A percentile compares a stretch with the other conserved stretches of the same genome.
Evolutionary conservation across 1,140 invertebrate species (phyloP).

Genomic region (Dysdera silvatica): DNA sequence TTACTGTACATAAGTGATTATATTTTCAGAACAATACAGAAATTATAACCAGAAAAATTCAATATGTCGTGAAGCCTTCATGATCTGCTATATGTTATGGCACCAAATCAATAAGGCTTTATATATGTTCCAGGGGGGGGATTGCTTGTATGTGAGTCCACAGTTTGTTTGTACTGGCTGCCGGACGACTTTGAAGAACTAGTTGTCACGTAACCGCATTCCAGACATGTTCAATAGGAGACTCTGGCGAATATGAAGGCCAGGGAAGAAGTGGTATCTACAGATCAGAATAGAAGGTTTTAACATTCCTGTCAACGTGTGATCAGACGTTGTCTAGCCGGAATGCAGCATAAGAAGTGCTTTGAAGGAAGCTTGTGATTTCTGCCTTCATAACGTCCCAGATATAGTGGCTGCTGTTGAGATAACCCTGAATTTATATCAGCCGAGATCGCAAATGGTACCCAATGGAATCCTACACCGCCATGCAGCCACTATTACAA

Average conservation of each 20-base stretch:
- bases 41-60: background rate
- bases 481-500: too few relatives aligned
- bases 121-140: background rate
- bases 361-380: constrained; percentile 1
- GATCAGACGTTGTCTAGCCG: constrained; percentile 4
- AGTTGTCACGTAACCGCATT: background rate
- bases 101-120: background rate
- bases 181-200: background rate
- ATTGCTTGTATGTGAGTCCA: background rate
- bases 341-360: constrained; percentile 5
- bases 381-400: background rate
- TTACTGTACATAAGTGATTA: background rate
- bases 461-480: too few relatives aligned
- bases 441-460: background rate
- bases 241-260: background rate
- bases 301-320: background rate
- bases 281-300: background rate
- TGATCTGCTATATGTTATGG: background rate
- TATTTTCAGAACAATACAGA: background rate
- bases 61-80: background rate
- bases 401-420: background rate
- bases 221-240: background rate
- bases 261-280: background rate
- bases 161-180: background rate
- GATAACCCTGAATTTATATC: background rate